A percentile compares a stretch with the other conserved stretches of the same genome.
phyloP scores from a whole-genome alignment of 2,797 vertebrate genomes.

The Enteromius afrohamiltoni region DNA sequence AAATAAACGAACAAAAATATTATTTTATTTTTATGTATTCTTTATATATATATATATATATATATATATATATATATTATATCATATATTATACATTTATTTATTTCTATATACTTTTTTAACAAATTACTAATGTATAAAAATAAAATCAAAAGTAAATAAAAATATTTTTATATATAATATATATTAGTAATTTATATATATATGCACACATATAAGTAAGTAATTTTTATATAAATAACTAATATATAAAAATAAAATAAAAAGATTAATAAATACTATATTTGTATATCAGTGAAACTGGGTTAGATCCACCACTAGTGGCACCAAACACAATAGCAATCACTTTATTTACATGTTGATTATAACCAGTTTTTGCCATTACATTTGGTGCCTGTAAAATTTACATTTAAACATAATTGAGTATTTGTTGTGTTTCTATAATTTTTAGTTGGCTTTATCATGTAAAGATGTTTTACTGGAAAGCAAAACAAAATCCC shows the following conservation, averaged over 20 bases:
- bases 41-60: too few species aligned
- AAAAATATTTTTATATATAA: too few species aligned
- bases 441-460: background rate
- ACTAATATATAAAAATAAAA: background rate
- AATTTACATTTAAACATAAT: background rate
- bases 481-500: background rate
- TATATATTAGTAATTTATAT: too few species aligned
- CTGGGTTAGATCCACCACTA: background rate
- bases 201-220: too few species aligned
- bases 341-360: background rate
- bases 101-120: too few species aligned
- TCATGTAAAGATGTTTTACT: constrained; percentile 1
- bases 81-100: too few species aligned
- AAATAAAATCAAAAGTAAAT: too few species aligned
- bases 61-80: too few species aligned
- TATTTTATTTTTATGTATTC: too few species aligned
- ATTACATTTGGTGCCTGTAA: background rate
- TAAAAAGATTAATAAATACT: background rate
- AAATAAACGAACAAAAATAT: too few species aligned
- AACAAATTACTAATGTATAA: too few species aligned
- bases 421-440: background rate
- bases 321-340: background rate
- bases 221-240: too few species aligned
- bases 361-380: background rate
- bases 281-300: background rate